phyloP scores from a whole-genome alignment of 2,797 vertebrate species.

The Pelochelys cantorii region DNA sequence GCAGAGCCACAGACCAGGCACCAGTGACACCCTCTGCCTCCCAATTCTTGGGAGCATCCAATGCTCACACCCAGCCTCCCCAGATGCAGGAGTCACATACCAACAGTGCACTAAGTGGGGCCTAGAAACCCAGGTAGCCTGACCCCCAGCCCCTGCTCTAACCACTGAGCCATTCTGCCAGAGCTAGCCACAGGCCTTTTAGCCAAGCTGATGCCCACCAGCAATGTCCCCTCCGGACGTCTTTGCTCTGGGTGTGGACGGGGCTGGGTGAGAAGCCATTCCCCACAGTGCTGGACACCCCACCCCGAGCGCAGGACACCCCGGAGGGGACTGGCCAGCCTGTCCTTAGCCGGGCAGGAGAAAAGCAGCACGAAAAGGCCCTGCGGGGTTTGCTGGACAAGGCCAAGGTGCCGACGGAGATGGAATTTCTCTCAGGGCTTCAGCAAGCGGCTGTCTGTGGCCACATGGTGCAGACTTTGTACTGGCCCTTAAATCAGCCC shows the following conservation, averaged over 20 bases:
- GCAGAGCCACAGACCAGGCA: no score
- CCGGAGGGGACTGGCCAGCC: not conserved
- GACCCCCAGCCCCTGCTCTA: not conserved
- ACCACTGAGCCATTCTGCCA: not conserved
- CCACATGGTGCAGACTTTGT: not conserved
- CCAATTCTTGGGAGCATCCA: no score
- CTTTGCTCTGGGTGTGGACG: not conserved
- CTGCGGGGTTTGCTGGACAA: not conserved
- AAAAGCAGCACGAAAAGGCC: not conserved
- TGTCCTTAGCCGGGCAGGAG: not conserved
- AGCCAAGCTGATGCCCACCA: not conserved
- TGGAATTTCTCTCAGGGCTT: not conserved
- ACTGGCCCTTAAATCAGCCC: not conserved
- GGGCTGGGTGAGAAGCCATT: not conserved
- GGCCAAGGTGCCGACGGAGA: not conserved
- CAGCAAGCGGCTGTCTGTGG: not conserved
- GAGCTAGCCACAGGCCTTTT: not conserved
- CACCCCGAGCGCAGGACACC: not conserved
- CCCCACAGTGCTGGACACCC: not conserved
- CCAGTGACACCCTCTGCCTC: no score
- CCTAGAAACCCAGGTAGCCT: not conserved
- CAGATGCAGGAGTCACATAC: no score
- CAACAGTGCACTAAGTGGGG: no score
- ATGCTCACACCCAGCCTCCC: no score
- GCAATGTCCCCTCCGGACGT: accelerated